Evolutionary conservation across 2,888 invertebrate species (phyloP).

Genomic region (Caenorhabditis doughertyi): DNA sequence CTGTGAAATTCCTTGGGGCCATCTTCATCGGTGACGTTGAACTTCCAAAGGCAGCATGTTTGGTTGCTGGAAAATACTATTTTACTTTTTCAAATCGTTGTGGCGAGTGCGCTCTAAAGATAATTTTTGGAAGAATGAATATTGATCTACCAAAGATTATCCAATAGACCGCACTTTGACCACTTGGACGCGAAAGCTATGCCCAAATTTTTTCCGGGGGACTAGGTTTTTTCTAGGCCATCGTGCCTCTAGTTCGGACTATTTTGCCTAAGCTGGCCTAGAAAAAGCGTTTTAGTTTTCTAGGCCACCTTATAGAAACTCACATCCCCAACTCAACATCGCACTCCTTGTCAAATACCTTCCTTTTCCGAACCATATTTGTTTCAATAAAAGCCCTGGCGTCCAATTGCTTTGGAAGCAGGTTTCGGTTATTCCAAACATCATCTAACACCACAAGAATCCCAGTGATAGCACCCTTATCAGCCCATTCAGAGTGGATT

Average conservation of each 20-base stretch:
- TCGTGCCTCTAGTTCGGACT: too few relatives aligned
- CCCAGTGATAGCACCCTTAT: neutral
- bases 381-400: constrained; percentile 11
- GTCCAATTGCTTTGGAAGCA: constrained; percentile 15
- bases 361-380: constrained; percentile 3
- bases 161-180: too few relatives aligned
- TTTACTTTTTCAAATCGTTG: too few relatives aligned
- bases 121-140: too few relatives aligned
- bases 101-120: too few relatives aligned
- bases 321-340: constrained; percentile 36
- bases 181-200: too few relatives aligned
- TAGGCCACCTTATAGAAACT: neutral
- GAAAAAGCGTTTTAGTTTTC: too few relatives aligned
- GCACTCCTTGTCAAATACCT: constrained; percentile 15
- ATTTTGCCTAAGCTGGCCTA: too few relatives aligned
- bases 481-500: neutral
- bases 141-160: too few relatives aligned
- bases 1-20: constrained; percentile 18
- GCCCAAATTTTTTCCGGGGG: too few relatives aligned
- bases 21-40: constrained; percentile 17
- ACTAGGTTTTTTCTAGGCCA: too few relatives aligned
- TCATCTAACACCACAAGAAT: constrained; percentile 36
- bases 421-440: constrained; percentile 31
- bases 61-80: constrained; percentile 30
- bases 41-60: constrained; percentile 50